Percentiles rank a stretch among this genome's conserved stretches.
phyloP scores from a whole-genome alignment of 2,113 vertebrate genomes.

The Rhea pennata region DNA sequence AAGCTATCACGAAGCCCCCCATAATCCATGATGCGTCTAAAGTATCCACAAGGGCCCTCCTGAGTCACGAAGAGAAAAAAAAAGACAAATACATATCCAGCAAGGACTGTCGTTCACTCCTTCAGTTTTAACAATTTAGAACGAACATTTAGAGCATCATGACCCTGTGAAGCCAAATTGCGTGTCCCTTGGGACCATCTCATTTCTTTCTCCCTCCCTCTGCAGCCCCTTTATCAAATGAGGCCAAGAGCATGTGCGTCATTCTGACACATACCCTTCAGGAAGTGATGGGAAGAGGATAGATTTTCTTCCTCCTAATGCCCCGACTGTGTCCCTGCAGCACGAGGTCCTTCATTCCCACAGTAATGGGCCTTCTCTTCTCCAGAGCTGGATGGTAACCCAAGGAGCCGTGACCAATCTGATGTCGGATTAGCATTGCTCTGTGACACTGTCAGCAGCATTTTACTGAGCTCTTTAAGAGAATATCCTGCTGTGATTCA shows the following conservation, averaged over 20 bases:
- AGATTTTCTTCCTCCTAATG: conserved; percentile 68
- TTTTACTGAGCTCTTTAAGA: conserved; percentile 53
- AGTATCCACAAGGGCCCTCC: conserved; percentile 47
- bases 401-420: conserved; percentile 60
- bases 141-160: conserved; percentile 20
- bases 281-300: conserved; percentile 70
- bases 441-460: conserved; percentile 52
- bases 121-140: conserved; percentile 49
- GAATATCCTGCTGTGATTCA: conserved; percentile 59
- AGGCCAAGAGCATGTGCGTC: conserved; percentile 39
- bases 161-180: conserved; percentile 16
- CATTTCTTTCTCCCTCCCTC: conserved; percentile 38
- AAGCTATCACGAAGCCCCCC: not conserved
- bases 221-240: conserved; percentile 16
- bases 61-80: conserved; percentile 41
- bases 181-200: not conserved
- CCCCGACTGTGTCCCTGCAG: conserved; percentile 43
- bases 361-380: conserved; percentile 16
- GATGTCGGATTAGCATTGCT: conserved; percentile 57
- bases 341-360: conserved; percentile 70
- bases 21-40: conserved; percentile 25
- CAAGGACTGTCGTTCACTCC: not conserved
- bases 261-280: conserved; percentile 61
- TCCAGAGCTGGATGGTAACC: conserved; percentile 17
- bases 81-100: conserved; percentile 50